Percentiles rank a stretch among this genome's conserved stretches.
Evolutionary conservation across 2,888 invertebrate genomes (phyloP).

Genomic region (Ctena decussata): DNA sequence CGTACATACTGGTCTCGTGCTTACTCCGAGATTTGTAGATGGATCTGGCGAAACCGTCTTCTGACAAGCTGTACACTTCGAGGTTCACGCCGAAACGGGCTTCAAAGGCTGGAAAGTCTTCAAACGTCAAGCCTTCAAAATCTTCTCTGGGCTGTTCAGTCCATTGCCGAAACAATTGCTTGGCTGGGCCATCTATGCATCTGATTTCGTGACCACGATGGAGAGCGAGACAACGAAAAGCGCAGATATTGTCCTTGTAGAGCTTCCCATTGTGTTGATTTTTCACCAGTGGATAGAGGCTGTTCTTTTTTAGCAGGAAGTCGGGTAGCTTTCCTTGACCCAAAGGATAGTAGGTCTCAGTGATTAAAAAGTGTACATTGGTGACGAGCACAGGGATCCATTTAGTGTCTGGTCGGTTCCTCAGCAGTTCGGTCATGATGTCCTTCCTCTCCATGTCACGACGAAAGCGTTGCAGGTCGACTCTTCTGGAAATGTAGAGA

Average conservation of each 20-base stretch:
- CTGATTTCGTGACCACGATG: conserved; percentile 34
- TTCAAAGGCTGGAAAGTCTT: background rate
- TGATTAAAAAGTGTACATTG: conserved; percentile 42
- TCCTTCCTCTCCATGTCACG: background rate
- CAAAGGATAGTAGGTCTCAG: conserved; percentile 33
- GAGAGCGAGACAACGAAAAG: conserved; percentile 48
- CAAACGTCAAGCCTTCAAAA: conserved; percentile 5
- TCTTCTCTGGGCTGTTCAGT: background rate
- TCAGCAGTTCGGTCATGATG: conserved; percentile 7
- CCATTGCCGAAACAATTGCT: conserved; percentile 29
- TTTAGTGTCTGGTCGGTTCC: conserved; percentile 51
- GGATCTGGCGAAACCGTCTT: background rate
- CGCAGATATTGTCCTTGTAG: conserved; percentile 44
- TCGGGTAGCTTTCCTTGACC: no score
- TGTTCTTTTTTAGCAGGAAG: no score
- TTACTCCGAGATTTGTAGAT: conserved; percentile 11
- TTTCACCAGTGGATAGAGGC: conserved; percentile 37
- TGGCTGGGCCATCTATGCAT: conserved; percentile 24
- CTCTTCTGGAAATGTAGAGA: conserved; percentile 2
- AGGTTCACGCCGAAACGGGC: no score
- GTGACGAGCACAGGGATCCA: conserved; percentile 62
- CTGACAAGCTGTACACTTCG: no score
- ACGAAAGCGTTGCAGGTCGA: background rate
- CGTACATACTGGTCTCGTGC: conserved; percentile 5
- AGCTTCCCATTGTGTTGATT: no score